phyloP scores from a whole-genome alignment of 2,797 vertebrate species.

The Typhlichthys subterraneus region DNA sequence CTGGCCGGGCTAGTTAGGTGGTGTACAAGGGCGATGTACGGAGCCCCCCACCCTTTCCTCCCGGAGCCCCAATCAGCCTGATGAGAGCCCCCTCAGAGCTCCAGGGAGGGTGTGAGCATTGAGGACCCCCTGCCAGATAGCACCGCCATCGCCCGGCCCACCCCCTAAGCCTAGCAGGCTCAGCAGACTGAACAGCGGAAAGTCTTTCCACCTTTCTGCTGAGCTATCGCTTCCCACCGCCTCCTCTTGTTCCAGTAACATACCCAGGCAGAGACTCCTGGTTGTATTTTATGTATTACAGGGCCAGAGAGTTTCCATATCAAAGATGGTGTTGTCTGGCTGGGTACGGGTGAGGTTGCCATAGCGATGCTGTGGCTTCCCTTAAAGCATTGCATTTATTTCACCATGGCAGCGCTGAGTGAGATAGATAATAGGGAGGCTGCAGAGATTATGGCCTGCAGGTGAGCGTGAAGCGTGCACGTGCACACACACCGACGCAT shows the following conservation, averaged over 20 bases:
- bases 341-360: constrained; percentile 42
- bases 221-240: constrained; percentile 60
- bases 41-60: constrained; percentile 36
- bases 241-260: constrained; percentile 21
- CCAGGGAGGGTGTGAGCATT: constrained; percentile 1
- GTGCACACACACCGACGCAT: constrained; percentile 9
- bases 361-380: constrained; percentile 30
- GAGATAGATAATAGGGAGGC: constrained; percentile 47
- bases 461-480: constrained; percentile 44
- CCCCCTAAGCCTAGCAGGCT: constrained; percentile 59
- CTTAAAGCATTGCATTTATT: constrained; percentile 25
- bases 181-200: constrained; percentile 42
- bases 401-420: constrained; percentile 39
- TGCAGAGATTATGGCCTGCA: constrained; percentile 56
- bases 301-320: constrained; percentile 58
- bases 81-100: constrained; percentile 38
- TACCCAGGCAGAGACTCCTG: not conserved
- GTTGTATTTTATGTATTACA: constrained; percentile 50
- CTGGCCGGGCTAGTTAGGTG: constrained; percentile 4
- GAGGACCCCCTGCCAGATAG: not conserved
- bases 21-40: too few species aligned
- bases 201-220: constrained; percentile 67
- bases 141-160: constrained; percentile 28
- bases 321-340: constrained; percentile 34
- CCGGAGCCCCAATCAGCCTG: constrained; percentile 35